phyloP scores from a whole-genome alignment of 1,140 invertebrate species.

The Berghia stephanieae region DNA sequence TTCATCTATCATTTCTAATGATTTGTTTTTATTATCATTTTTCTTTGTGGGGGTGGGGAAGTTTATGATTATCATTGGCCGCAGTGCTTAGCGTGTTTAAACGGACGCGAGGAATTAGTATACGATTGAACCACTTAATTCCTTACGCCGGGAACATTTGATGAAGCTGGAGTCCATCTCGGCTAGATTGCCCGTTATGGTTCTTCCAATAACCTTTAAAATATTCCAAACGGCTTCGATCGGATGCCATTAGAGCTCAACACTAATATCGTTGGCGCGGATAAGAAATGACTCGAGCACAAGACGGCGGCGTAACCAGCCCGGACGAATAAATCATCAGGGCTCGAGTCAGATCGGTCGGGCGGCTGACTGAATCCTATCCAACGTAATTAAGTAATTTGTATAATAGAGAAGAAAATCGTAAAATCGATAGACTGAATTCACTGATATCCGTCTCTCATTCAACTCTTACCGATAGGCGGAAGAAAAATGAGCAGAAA shows the following conservation, averaged over 20 bases:
- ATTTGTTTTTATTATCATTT: too few species aligned
- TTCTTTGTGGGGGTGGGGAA: too few species aligned
- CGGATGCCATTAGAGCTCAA: constrained; percentile 1
- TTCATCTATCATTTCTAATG: too few species aligned
- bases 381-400: constrained; percentile 37
- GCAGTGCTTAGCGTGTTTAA: too few species aligned
- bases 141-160: too few species aligned
- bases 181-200: constrained; percentile 26
- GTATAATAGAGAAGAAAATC: constrained; percentile 37
- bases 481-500: constrained; percentile 23
- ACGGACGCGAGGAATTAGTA: too few species aligned
- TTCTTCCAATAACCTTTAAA: not conserved
- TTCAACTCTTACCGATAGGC: constrained; percentile 8
- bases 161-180: constrained; percentile 27
- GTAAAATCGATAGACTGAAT: constrained; percentile 32
- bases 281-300: constrained; percentile 28
- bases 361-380: too few species aligned
- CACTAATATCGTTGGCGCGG: not conserved
- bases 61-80: too few species aligned
- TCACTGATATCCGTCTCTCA: constrained; percentile 31
- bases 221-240: constrained; percentile 18
- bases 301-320: constrained; percentile 20
- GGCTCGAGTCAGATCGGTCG: constrained; percentile 2
- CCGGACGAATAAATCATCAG: constrained; percentile 24
- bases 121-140: too few species aligned